Conservation (phyloP, 1,140 invertebrate species). For the Ctenoplectra terminalis region DNA sequence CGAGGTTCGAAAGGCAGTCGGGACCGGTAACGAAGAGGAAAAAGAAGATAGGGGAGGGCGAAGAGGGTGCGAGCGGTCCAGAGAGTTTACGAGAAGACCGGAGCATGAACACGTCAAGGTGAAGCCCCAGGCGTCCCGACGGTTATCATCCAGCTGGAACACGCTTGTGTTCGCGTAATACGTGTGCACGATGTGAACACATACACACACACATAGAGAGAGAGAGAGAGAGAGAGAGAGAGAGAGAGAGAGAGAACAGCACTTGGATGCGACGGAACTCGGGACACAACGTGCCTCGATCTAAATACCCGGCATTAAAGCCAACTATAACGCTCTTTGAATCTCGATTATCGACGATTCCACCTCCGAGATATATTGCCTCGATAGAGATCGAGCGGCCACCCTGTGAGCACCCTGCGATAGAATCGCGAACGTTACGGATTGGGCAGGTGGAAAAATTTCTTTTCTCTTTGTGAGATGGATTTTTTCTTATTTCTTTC, state of each 20-base stretch:
- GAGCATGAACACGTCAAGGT: conserved; percentile 73
- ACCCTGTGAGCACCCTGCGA: background rate
- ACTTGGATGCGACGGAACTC: conserved; percentile 8
- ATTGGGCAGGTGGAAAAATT: background rate
- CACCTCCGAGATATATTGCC: conserved; percentile 43
- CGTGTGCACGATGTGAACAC: conserved; percentile 13
- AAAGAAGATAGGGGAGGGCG: conserved; percentile 32
- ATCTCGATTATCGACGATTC: conserved; percentile 65
- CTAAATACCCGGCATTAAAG: conserved; percentile 66
- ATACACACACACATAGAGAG: background rate
- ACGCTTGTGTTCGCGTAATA: conserved; percentile 21
- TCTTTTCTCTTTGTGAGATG: background rate
- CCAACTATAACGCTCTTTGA: conserved; percentile 63
- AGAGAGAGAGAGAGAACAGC: background rate
- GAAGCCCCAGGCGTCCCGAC: conserved; percentile 58
- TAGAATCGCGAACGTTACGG: background rate
- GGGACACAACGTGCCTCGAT: conserved; percentile 36
- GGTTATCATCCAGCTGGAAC: conserved; percentile 55
- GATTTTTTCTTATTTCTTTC: no score
- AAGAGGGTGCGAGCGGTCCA: conserved; percentile 41
- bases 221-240: background rate
- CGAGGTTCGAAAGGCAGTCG: background rate
- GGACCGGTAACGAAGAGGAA: conserved; percentile 3
- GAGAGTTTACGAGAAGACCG: conserved; percentile 71
- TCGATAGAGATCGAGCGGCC: conserved; percentile 17